These are phyloP conservation scores for Rhyacophila evoluta DNA, from an alignment of 2,888 invertebrate genomes.

Conservation along the genomic window DNA sequence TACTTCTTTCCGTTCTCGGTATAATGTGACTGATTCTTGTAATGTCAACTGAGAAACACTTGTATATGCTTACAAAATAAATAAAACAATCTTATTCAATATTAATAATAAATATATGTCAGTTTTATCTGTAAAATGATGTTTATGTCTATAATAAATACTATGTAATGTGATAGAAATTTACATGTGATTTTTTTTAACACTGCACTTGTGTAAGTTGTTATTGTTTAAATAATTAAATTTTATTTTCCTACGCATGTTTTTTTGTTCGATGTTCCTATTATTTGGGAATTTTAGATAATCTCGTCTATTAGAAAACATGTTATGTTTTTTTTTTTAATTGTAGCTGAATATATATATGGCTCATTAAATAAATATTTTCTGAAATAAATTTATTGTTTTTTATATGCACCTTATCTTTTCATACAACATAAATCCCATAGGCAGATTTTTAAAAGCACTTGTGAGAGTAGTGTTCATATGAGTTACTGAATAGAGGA, in stretches of 20 bases:
- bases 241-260: conserved; percentile 45
- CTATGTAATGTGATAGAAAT: conserved; percentile 38
- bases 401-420: no score
- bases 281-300: conserved; percentile 44
- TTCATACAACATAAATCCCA: no score
- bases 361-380: conserved; percentile 41
- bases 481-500: no score
- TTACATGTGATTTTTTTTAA: conserved; percentile 34
- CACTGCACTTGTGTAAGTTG: conserved; percentile 4
- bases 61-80: not conserved
- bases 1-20: no score
- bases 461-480: no score
- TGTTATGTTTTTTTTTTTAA: conserved; percentile 49
- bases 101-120: not conserved
- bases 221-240: conserved; percentile 43
- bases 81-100: not conserved
- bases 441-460: no score
- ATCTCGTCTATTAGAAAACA: conserved; percentile 35
- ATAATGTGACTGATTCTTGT: not conserved
- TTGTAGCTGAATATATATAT: conserved; percentile 49
- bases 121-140: not conserved
- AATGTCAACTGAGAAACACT: not conserved
- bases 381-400: no score
- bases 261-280: conserved; percentile 34
- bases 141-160: not conserved